Conservation (phyloP, 2,888 invertebrate genomes). For the Crossocerus cetratus region DNA sequence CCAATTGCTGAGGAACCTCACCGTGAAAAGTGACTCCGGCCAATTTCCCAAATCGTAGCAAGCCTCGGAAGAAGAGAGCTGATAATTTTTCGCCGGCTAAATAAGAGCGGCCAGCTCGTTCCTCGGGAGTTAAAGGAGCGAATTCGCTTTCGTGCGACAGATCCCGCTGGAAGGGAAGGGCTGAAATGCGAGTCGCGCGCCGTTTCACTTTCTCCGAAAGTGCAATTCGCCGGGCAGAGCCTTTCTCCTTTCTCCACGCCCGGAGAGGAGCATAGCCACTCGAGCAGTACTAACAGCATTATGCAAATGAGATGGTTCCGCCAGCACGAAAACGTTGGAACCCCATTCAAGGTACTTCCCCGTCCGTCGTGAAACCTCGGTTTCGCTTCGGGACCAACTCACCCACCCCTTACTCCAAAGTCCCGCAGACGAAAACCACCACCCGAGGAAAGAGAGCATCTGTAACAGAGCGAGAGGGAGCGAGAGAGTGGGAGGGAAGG, state of each 20-base stretch:
- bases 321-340: constrained; percentile 62
- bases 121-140: constrained; percentile 19
- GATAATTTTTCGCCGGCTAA: background rate
- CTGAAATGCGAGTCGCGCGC: constrained; percentile 5
- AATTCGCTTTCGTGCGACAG: constrained; percentile 46
- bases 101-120: background rate
- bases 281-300: constrained; percentile 69
- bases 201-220: constrained; percentile 62
- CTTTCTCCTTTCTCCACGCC: constrained; percentile 15
- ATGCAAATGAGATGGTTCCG: constrained; percentile 70
- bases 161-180: constrained; percentile 14
- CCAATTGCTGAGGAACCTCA: constrained; percentile 39
- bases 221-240: constrained; percentile 38
- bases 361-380: constrained; percentile 48
- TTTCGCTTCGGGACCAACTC: constrained; percentile 40
- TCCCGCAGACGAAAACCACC: constrained; percentile 24
- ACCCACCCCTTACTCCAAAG: constrained; percentile 40
- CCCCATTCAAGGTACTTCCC: constrained; percentile 52
- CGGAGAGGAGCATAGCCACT: constrained; percentile 44
- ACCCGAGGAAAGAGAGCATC: background rate
- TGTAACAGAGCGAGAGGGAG: background rate
- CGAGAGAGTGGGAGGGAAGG: constrained; percentile 2
- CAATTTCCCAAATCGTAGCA: constrained; percentile 9
- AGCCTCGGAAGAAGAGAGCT: background rate
- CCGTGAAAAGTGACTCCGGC: constrained; percentile 8